Percentiles rank a stretch among this genome's conserved stretches.
Conservation (phyloP, 2,113 vertebrate genomes). For the Archilochus colubris region DNA sequence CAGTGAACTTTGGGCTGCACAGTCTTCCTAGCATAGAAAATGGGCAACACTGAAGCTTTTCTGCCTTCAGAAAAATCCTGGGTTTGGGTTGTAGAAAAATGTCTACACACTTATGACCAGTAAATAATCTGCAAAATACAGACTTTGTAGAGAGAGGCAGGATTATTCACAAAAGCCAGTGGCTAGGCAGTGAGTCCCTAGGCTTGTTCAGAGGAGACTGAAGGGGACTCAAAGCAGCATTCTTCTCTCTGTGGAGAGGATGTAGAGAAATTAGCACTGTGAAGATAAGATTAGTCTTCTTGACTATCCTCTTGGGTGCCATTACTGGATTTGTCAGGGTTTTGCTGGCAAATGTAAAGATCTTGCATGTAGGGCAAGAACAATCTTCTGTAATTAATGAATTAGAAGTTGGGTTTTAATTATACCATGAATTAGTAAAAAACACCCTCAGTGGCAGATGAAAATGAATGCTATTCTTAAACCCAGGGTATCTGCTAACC, state of each 20-base stretch:
- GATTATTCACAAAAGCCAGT: not conserved
- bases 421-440: not conserved
- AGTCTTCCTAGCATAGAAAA: not conserved
- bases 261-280: not conserved
- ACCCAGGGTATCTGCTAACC: not conserved
- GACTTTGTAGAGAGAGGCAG: not conserved
- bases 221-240: not conserved
- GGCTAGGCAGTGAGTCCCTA: not conserved
- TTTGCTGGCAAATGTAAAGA: not conserved
- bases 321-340: not conserved
- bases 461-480: not conserved
- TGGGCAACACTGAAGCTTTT: not conserved
- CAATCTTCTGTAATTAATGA: constrained; percentile 15
- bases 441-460: not conserved
- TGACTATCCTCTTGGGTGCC: not conserved
- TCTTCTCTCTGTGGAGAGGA: not conserved
- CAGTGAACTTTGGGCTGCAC: not conserved
- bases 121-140: not conserved
- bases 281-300: not conserved
- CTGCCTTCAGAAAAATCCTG: not conserved
- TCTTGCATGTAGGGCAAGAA: not conserved
- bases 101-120: not conserved
- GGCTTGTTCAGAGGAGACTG: not conserved
- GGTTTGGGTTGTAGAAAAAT: not conserved
- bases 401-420: constrained; percentile 29